Conservation (phyloP, 2,113 vertebrate genomes). For the Bubalus kerabau region DNA sequence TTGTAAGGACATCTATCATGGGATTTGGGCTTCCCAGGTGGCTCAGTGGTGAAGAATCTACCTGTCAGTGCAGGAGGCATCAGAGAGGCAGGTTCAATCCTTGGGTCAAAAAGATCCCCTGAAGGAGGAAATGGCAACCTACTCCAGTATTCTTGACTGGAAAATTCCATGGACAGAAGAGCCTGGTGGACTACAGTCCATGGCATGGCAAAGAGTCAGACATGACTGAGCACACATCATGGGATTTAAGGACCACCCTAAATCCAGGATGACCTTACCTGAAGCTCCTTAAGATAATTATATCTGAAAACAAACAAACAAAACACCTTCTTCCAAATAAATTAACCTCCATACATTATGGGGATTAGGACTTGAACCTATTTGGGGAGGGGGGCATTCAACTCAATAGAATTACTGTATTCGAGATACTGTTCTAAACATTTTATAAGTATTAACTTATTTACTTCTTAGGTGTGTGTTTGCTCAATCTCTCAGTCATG, state of each 20-base stretch:
- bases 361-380: not conserved
- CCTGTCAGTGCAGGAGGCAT: not conserved
- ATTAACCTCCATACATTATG: not conserved
- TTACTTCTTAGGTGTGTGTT: not conserved
- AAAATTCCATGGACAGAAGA: not conserved
- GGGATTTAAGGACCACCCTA: not conserved
- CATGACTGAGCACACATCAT: not conserved
- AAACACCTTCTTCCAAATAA: not conserved
- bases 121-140: not conserved
- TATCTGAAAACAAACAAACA: not conserved
- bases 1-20: not conserved
- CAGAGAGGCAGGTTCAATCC: accelerated
- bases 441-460: not conserved
- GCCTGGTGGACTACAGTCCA: not conserved
- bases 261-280: not conserved
- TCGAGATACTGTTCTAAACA: not conserved
- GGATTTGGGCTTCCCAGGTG: not conserved
- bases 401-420: not conserved
- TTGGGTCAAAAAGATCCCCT: not conserved
- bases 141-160: not conserved
- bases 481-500: not conserved
- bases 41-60: not conserved
- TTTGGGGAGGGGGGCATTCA: accelerated
- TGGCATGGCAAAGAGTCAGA: not conserved
- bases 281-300: not conserved